These are phyloP conservation scores for Ectropis crepuscularia DNA, from an alignment of 2,888 invertebrate species.

Conservation along the genomic window DNA sequence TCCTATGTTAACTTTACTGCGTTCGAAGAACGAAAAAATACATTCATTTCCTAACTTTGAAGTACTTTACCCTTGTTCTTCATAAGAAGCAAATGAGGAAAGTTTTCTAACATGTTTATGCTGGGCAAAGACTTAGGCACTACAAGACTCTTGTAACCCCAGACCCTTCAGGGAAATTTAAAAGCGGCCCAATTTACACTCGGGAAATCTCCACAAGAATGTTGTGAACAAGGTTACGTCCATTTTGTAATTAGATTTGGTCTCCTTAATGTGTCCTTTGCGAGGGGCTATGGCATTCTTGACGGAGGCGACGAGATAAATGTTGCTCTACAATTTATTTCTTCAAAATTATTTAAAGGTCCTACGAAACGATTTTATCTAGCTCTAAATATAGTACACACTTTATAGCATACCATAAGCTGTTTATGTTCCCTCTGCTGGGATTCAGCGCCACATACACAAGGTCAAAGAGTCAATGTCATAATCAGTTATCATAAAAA, in stretches of 20 bases:
- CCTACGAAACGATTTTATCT: too few relatives aligned
- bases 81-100: conserved; percentile 58
- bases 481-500: too few relatives aligned
- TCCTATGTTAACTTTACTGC: conserved; percentile 23
- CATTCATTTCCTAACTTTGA: conserved; percentile 40
- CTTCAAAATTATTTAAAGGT: background rate
- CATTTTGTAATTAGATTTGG: conserved; percentile 43
- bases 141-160: conserved; percentile 47
- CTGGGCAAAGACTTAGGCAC: conserved; percentile 50
- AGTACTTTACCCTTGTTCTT: conserved; percentile 44
- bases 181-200: conserved; percentile 59
- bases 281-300: conserved; percentile 30
- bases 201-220: conserved; percentile 55
- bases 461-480: too few relatives aligned
- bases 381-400: too few relatives aligned
- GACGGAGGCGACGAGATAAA: conserved; percentile 10
- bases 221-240: conserved; percentile 38
- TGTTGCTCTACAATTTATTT: conserved; percentile 7
- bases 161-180: conserved; percentile 61
- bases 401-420: too few relatives aligned
- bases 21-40: conserved; percentile 39
- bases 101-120: conserved; percentile 59
- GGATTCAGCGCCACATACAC: too few relatives aligned
- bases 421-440: too few relatives aligned
- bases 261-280: conserved; percentile 39